Evolutionary conservation across 2,113 vertebrate genomes (phyloP).

Genomic region (Chelonoidis abingdonii): DNA sequence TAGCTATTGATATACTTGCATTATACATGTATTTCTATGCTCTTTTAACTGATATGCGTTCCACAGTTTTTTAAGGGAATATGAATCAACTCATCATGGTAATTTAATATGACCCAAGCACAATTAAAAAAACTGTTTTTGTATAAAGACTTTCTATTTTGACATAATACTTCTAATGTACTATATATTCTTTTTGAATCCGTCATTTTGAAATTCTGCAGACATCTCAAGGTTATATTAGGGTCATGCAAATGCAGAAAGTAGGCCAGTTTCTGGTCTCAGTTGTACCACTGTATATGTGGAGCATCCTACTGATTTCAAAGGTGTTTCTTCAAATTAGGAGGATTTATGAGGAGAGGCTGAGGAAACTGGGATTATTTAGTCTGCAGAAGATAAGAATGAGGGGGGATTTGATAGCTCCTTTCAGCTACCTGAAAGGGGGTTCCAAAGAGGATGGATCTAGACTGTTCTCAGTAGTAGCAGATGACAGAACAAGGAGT

Average conservation of each 20-base stretch:
- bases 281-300: neutral
- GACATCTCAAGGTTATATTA: neutral
- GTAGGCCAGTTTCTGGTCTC: neutral
- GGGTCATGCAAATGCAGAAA: neutral
- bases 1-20: neutral
- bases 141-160: neutral
- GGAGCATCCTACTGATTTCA: neutral
- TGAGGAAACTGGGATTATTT: too few relatives aligned
- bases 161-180: neutral
- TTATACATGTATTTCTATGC: constrained; percentile 25
- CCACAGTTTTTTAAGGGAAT: constrained; percentile 15
- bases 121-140: neutral
- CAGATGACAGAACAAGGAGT: too few relatives aligned
- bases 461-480: too few relatives aligned
- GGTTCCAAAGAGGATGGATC: too few relatives aligned
- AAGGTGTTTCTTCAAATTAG: neutral
- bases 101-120: neutral
- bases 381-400: too few relatives aligned
- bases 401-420: too few relatives aligned
- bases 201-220: neutral
- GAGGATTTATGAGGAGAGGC: too few relatives aligned
- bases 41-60: constrained; percentile 23
- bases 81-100: neutral
- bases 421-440: too few relatives aligned
- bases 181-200: neutral